Percentiles rank a stretch among this genome's conserved stretches.
Evolutionary conservation across 2,113 vertebrate genomes (phyloP).

Genomic region (Amblyornis subalaris): DNA sequence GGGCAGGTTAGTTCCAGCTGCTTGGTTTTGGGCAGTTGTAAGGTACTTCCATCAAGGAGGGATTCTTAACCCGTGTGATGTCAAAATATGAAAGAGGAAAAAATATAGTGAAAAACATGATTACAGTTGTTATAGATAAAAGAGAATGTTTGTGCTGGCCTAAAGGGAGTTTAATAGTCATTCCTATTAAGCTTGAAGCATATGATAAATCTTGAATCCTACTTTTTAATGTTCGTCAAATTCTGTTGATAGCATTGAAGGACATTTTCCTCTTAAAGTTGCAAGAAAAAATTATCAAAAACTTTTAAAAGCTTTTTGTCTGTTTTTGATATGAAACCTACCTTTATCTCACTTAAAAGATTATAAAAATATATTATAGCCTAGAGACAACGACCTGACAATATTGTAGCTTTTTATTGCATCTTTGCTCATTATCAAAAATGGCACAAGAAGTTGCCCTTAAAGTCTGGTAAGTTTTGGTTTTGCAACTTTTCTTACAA

Average conservation of each 20-base stretch:
- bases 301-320: neutral
- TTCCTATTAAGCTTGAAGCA: conserved; percentile 60
- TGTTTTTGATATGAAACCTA: neutral
- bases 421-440: neutral
- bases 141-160: conserved; percentile 23
- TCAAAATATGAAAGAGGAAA: neutral
- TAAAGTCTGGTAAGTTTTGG: neutral
- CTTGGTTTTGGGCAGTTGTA: neutral
- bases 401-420: neutral
- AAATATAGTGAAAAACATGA: neutral
- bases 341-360: neutral
- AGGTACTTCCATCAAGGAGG: neutral
- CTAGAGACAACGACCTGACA: neutral
- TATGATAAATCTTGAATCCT: conserved; percentile 5
- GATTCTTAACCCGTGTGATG: conserved; percentile 22
- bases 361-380: neutral
- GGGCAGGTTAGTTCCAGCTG: conserved; percentile 38
- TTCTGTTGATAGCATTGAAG: neutral
- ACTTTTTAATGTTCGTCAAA: neutral
- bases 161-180: conserved; percentile 40
- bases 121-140: conserved; percentile 15
- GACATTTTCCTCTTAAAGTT: neutral
- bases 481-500: neutral
- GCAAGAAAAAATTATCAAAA: neutral
- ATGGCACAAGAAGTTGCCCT: neutral